Conservation (phyloP, 1,140 invertebrate species). For the roundworm (Caenorhabditis elegans) region WBcel235 BX284605.5:5494001-5494500, state of each 20-base stretch:
- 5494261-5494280: neutral
- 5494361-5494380: too few relatives aligned
- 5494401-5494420: too few relatives aligned
- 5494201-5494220: conserved; percentile 95
- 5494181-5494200: conserved; percentile 96
- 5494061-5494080: conserved; percentile 87
- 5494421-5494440: too few relatives aligned
- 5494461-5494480: conserved; percentile 80
- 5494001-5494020: neutral
- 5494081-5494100: conserved; percentile 96
- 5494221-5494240: conserved; percentile 93
- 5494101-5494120: conserved; percentile 74
- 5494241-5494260: conserved; percentile 92
- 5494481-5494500: conserved; percentile 92
- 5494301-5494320: too few relatives aligned
- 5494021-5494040: conserved; percentile 72
- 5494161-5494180: conserved; percentile 94
- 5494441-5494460: too few relatives aligned
- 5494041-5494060: conserved; percentile 84
- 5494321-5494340: too few relatives aligned
- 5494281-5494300: too few relatives aligned
- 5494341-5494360: too few relatives aligned
- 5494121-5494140: neutral
- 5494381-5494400: too few relatives aligned
- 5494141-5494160: conserved; percentile 83